Conservation (phyloP, 2,797 vertebrate genomes). For the Selene dorsalis region DNA sequence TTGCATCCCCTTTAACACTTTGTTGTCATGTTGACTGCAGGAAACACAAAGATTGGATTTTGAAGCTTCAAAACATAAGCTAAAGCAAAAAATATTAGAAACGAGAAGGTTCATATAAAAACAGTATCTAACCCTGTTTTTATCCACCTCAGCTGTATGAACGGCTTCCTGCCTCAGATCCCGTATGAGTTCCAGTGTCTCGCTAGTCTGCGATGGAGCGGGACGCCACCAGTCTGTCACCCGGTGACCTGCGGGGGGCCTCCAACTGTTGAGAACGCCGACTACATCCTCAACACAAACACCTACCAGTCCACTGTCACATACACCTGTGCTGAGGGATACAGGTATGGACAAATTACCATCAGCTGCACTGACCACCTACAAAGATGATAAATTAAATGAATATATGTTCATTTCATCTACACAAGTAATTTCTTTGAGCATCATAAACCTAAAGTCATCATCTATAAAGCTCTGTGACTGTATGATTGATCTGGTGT, state of each 20-base stretch:
- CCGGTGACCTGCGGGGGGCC: constrained; percentile 88
- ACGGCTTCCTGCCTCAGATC: constrained; percentile 88
- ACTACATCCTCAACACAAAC: constrained; percentile 83
- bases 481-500: background rate
- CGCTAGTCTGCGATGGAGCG: constrained; percentile 88
- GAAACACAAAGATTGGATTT: background rate
- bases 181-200: constrained; percentile 90
- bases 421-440: background rate
- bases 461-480: background rate
- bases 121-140: constrained; percentile 6
- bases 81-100: too few species aligned
- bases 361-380: background rate
- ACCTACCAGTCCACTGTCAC: constrained; percentile 89
- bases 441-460: background rate
- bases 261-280: constrained; percentile 84
- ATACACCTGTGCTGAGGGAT: constrained; percentile 90
- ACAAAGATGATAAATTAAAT: background rate
- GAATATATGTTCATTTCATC: background rate
- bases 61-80: background rate
- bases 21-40: background rate
- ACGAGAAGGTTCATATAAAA: background rate
- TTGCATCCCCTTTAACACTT: constrained; percentile 53
- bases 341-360: constrained; percentile 86
- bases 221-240: constrained; percentile 87
- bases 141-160: constrained; percentile 86